These are phyloP conservation scores for Odontophorus gujanensis DNA, from an alignment of 2,113 vertebrate species.

Conservation along the genomic window DNA sequence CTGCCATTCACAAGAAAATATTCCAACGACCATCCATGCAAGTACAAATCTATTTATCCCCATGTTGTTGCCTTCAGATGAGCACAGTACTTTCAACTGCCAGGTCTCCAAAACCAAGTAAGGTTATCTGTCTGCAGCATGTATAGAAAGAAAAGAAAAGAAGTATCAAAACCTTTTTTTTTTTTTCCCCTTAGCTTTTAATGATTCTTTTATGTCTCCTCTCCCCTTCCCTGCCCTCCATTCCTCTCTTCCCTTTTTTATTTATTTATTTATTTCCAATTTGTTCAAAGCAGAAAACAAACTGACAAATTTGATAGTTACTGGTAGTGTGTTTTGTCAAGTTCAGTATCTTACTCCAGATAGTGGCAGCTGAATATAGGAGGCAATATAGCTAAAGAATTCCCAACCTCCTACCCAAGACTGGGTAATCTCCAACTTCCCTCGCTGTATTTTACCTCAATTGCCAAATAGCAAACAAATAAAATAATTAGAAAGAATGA, in stretches of 20 bases:
- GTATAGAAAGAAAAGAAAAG: background rate
- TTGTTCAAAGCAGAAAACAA: conserved; percentile 31
- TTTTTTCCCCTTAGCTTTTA: background rate
- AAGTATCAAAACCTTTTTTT: background rate
- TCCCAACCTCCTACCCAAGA: conserved; percentile 5
- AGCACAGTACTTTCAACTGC: background rate
- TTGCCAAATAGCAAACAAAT: conserved; percentile 1
- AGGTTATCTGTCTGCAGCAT: accelerated
- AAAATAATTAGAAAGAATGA: background rate
- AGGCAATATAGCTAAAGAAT: background rate
- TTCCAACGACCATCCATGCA: conserved; percentile 27
- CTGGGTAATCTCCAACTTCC: background rate
- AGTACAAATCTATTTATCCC: background rate
- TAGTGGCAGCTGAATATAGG: conserved; percentile 19
- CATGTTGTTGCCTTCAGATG: background rate
- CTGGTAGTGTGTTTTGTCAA: background rate
- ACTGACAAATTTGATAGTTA: conserved; percentile 26
- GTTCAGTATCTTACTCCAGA: background rate
- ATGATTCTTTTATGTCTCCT: background rate
- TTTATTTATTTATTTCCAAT: background rate
- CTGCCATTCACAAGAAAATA: conserved; percentile 52
- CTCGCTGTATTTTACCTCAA: background rate
- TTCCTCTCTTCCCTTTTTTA: background rate
- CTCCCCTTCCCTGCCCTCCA: background rate
- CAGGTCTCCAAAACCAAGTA: background rate